Evolutionary conservation across 37 sponge, comb jelly and placozoan species (phyloP), one percentile per base, ranked within the genome.

Genomic region (Sycon ciliatum): DNA sequence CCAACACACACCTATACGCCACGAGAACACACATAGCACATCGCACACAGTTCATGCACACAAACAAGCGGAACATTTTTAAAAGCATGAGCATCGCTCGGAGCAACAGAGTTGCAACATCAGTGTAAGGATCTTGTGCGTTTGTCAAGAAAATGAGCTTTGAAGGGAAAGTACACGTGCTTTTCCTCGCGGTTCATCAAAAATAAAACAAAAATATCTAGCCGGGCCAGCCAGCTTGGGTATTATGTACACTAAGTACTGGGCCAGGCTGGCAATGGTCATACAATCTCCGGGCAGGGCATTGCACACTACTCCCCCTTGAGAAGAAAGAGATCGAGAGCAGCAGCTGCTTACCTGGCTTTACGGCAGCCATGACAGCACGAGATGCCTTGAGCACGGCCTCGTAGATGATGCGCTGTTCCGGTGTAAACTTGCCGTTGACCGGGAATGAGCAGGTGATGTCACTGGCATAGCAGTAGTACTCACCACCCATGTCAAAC

Each of bases 401-500:
- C 38, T 84, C 89, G 84, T 93, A 98, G 57, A 98, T 81, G 27
- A 87, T 72, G 65, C 89, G 89, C 94, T 98, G 99, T 31, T 84
- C 71, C 5, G 81, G 83, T 30, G 91, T 80, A 79, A 98, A 98
- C 74, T 84, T 81, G 0, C 99, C 94, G 73, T 89, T 98, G 71
- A 74, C 94, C 53, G 99, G 99, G 52, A 86, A 98, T 36, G 94
- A 81, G 78, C 91, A 93, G 29, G 99, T 98, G 74, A 98, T 93
- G 63, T 98, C 99, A 60, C 87, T 84, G 9, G 94, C 76, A 75
- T 93, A 98, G 73, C 99, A 89, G 57, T 72, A 78, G 80, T 98
- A 98, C 73, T 98, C 99, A 33, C 85, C 88, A 22, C 99, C 99
- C 94, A 98, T 98, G 69, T 98, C 99, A 72, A 89, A 89, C 74